Conservation (phyloP, 1,140 invertebrate genomes). For the Zaprionus capensis region DNA sequence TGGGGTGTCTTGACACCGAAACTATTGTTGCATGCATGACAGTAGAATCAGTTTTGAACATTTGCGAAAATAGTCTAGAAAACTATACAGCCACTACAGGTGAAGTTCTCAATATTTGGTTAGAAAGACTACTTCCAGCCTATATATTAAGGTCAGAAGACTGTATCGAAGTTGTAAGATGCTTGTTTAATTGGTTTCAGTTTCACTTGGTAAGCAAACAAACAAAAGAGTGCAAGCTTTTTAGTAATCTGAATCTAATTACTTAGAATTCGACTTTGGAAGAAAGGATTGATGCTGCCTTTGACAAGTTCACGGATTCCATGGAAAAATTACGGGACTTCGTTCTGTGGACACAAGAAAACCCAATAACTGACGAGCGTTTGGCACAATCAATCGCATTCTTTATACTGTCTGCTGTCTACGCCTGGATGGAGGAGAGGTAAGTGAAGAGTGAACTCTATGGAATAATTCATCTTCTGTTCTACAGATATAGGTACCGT, state of each 20-base stretch:
- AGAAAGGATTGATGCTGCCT: neutral
- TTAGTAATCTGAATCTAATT: neutral
- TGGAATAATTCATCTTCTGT: neutral
- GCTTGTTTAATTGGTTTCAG: conserved; percentile 50
- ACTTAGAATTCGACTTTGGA: conserved; percentile 21
- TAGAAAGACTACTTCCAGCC: conserved; percentile 52
- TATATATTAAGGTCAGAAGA: conserved; percentile 36
- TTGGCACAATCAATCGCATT: conserved; percentile 36
- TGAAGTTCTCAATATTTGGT: conserved; percentile 57
- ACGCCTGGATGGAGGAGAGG: conserved; percentile 18
- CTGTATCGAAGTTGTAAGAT: conserved; percentile 34
- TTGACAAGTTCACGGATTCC: neutral
- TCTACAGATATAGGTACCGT: conserved; percentile 6
- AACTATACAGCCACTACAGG: conserved; percentile 14
- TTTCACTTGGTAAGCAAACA: conserved; percentile 20
- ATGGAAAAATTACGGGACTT: conserved; percentile 40
- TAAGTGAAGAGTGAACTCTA: neutral
- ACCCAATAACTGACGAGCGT: conserved; percentile 35
- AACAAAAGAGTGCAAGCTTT: neutral
- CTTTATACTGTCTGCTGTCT: conserved; percentile 49
- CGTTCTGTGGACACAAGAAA: conserved; percentile 6
- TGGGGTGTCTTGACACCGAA: conserved; percentile 40
- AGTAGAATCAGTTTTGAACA: conserved; percentile 38
- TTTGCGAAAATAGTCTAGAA: conserved; percentile 38
- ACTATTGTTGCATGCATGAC: conserved; percentile 44